phyloP scores from a whole-genome alignment of 2,113 vertebrate species.

The Aptenodytes forsteri region DNA sequence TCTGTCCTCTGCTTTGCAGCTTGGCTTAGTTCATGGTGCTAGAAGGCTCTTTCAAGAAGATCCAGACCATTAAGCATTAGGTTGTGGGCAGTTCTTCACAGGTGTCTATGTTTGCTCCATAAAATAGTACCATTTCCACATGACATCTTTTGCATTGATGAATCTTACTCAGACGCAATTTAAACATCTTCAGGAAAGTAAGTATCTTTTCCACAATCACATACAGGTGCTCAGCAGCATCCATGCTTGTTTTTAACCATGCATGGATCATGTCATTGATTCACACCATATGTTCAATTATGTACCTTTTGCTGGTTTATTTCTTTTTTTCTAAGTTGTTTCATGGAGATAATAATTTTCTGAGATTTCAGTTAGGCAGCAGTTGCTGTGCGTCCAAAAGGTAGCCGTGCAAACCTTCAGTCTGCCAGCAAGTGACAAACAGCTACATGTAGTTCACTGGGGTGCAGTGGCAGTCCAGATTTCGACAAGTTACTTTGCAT shows the following conservation, averaged over 20 bases:
- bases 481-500: neutral
- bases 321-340: neutral
- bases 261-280: neutral
- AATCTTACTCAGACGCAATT: neutral
- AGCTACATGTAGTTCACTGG: neutral
- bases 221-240: neutral
- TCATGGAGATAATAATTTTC: neutral
- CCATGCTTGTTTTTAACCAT: neutral
- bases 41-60: neutral
- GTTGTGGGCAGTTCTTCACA: neutral
- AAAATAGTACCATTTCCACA: neutral
- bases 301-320: neutral
- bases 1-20: neutral
- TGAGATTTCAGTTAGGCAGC: neutral
- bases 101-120: neutral
- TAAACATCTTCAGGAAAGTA: neutral
- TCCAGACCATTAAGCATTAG: neutral
- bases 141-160: neutral
- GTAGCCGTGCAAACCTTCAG: neutral
- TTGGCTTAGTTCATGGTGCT: neutral
- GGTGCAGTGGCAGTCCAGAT: neutral
- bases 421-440: neutral
- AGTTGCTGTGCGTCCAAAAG: fast-evolving
- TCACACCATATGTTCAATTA: neutral
- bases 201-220: neutral